phyloP scores from a whole-genome alignment of 2,888 invertebrate genomes.

The Diachrysia chrysitis region DNA sequence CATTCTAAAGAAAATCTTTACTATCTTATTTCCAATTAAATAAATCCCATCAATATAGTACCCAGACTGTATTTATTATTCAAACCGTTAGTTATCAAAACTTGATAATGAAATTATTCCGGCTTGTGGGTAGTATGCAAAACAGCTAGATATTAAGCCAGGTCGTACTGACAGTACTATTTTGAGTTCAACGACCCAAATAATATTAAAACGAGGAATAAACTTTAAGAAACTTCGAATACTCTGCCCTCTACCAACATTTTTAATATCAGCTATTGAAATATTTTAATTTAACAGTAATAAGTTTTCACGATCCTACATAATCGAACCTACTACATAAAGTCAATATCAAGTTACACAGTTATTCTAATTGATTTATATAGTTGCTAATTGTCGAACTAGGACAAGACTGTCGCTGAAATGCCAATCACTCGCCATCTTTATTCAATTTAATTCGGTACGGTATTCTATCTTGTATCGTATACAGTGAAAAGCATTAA shows the following conservation, averaged over 20 bases:
- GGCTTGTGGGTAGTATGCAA: background rate
- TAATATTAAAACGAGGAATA: background rate
- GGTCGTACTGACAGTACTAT: background rate
- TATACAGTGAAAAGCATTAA: background rate
- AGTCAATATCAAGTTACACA: no score
- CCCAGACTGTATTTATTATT: background rate
- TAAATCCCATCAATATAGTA: background rate
- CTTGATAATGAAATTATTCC: background rate
- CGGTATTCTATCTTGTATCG: background rate
- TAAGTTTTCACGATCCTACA: no score
- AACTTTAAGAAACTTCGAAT: slow-evolving; percentile 1
- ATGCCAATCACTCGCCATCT: background rate
- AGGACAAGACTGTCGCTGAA: background rate
- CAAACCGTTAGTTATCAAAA: slow-evolving; percentile 2
- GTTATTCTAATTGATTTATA: no score
- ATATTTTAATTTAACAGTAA: no score
- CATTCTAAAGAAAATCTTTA: no score
- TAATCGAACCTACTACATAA: no score
- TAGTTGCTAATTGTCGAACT: background rate
- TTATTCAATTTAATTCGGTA: background rate
- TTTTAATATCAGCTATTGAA: no score
- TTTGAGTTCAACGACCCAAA: background rate
- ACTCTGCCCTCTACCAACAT: no score
- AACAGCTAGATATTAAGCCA: background rate
- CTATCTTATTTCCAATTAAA: background rate